phyloP scores from a whole-genome alignment of 2,888 invertebrate genomes.

The Cephus rjabovi region DNA sequence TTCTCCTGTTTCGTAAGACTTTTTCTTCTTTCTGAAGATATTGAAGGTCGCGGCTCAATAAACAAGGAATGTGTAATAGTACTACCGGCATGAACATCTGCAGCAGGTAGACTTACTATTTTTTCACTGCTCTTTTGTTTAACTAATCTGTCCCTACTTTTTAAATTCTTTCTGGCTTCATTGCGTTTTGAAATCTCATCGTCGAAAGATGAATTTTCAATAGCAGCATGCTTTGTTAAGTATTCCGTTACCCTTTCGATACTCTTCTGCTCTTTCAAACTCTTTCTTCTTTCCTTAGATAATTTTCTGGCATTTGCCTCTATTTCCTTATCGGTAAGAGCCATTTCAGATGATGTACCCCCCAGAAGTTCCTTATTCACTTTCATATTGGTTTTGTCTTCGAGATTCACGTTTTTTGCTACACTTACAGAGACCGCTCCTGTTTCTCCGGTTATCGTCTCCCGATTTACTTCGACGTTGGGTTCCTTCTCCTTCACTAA shows the following conservation, averaged over 20 bases:
- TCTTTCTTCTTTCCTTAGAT: constrained; percentile 27
- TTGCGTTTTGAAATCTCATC: not conserved
- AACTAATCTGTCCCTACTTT: not conserved
- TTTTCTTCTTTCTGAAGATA: not conserved
- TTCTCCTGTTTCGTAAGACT: not conserved
- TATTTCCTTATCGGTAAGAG: constrained; percentile 26
- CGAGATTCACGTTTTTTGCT: constrained; percentile 13
- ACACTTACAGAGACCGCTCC: not conserved
- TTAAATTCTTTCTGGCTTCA: not conserved
- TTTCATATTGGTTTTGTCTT: not conserved
- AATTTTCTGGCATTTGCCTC: constrained; percentile 27
- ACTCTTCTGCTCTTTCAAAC: constrained; percentile 58
- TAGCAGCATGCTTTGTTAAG: constrained; percentile 34
- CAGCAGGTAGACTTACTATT: not conserved
- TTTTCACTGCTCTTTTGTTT: not conserved
- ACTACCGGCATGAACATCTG: not conserved
- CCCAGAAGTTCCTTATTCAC: not conserved
- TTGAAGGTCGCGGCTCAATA: not conserved
- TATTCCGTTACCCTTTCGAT: constrained; percentile 46
- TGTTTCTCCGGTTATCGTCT: not conserved
- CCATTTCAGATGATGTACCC: not conserved
- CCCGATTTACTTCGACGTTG: not conserved
- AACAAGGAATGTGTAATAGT: not conserved
- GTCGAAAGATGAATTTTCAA: constrained; percentile 8
- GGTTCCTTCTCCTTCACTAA: constrained; percentile 14